phyloP scores from a whole-genome alignment of 2,888 invertebrate genomes.

The Ditula angustiorana region DNA sequence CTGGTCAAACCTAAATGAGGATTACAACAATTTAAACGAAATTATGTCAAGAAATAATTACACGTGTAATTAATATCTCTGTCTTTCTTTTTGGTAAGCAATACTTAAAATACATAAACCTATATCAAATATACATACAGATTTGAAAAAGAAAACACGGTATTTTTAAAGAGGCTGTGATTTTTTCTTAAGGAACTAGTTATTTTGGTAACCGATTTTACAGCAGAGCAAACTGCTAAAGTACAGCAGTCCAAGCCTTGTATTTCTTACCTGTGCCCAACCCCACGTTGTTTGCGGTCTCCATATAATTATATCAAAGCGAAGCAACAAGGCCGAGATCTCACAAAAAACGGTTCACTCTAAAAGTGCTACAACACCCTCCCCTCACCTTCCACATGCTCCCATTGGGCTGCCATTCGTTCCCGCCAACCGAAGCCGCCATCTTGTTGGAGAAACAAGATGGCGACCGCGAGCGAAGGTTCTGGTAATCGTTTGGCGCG shows the following conservation, averaged over 20 bases:
- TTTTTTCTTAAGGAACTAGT: too few relatives aligned
- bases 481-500: conserved; percentile 81
- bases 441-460: conserved; percentile 84
- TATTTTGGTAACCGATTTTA: too few relatives aligned
- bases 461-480: conserved; percentile 81
- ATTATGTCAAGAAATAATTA: too few relatives aligned
- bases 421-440: conserved; percentile 80
- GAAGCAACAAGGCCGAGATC: conserved; percentile 58
- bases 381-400: conserved; percentile 85
- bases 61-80: too few relatives aligned
- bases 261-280: not conserved
- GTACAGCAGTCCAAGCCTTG: too few relatives aligned
- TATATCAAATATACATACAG: too few relatives aligned
- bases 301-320: not conserved
- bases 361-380: conserved; percentile 67
- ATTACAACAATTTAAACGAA: not conserved
- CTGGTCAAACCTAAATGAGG: not conserved
- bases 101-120: too few relatives aligned
- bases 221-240: too few relatives aligned
- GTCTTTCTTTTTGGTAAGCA: too few relatives aligned
- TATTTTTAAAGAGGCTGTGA: too few relatives aligned
- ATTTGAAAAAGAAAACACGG: too few relatives aligned
- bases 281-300: too few relatives aligned
- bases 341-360: conserved; percentile 68
- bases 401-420: conserved; percentile 78